Evolutionary conservation across 2,113 vertebrate genomes (phyloP), one percentile per base, ranked within the genome.

Genomic region (Nibea albiflora): DNA sequence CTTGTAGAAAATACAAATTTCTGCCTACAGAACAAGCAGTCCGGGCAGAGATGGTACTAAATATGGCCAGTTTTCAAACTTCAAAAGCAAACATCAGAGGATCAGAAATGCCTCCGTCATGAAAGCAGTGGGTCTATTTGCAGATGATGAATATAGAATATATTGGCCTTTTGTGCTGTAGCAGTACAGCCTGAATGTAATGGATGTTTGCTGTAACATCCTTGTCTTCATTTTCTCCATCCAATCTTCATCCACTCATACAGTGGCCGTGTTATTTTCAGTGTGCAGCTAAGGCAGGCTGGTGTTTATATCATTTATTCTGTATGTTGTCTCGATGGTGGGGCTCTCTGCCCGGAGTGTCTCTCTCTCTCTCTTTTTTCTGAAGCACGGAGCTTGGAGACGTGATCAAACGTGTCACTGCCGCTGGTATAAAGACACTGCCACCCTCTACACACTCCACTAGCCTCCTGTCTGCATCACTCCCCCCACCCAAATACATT

Each of bases 351-450:
- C 85, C 22, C 52, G 58, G 47, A 77, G 79, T 73, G 81, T 64
- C 11, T 42, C 87, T 87, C 82, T 65, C 76, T 15, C 82, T 87
- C 2, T 35, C 8, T 39, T 39, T 39, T 81, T n/a, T 92, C 78
- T 90, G 87, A 89, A 70, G 86, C 16, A 14, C 62, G 77, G 80
- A 77, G 86, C 83, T 86, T n/a, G 24, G 85, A 90, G 83, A 84
- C 72, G 14, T 92, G 93, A 95, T 95, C 94, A 94, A 94, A 94
- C 78, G 66, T 70, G 85, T 83, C 76, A 28, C 82, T 80, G 88
- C 65, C 73, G 75, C 89, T 71, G 80, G 84, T 90, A 75, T 86
- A 80, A 77, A 91, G 74, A 85, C 74, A 26, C 79, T 70, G 62
- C 69, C 75, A 52, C 56, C 16, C 65, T 26, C 39, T 19, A 14